Percentiles rank a stretch among this genome's conserved stretches.
Evolutionary conservation across 2,113 vertebrate species (phyloP).

Genomic region (Synodontis membranacea): DNA sequence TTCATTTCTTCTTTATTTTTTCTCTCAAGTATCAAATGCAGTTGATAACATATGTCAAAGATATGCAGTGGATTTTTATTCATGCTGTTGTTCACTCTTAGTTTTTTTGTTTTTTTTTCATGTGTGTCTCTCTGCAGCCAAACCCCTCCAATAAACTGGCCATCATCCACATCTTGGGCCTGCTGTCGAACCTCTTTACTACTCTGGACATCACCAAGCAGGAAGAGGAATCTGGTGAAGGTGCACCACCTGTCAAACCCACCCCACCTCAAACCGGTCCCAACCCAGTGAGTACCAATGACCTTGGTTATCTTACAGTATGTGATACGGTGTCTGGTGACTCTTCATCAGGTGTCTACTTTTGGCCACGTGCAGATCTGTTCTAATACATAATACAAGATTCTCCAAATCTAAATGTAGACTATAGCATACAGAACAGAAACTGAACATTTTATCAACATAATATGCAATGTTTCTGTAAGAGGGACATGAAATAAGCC

Average conservation of each 20-base stretch:
- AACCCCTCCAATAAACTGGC: constrained; percentile 98
- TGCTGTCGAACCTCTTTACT: constrained; percentile 97
- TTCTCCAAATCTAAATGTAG: neutral
- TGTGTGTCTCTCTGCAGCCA: constrained; percentile 77
- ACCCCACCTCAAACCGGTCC: constrained; percentile 87
- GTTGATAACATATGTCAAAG: neutral
- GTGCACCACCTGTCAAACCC: constrained; percentile 84
- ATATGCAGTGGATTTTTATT: neutral
- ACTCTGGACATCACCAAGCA: constrained; percentile 96
- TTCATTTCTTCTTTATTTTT: neutral
- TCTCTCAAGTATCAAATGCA: neutral
- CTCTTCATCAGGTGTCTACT: neutral
- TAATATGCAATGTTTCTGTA: neutral
- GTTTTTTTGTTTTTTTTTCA: neutral
- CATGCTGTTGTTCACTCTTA: neutral
- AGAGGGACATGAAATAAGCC: neutral
- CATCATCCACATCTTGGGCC: constrained; percentile 96
- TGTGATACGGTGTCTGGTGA: neutral
- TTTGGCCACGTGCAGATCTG: neutral
- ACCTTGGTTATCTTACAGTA: neutral
- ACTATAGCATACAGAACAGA: neutral
- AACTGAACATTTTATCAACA: neutral
- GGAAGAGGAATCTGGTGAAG: constrained; percentile 87
- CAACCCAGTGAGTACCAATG: constrained; percentile 85
- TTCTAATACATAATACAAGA: neutral